Conservation (phyloP, 2,888 invertebrate genomes). For the Noctua fimbriata region DNA sequence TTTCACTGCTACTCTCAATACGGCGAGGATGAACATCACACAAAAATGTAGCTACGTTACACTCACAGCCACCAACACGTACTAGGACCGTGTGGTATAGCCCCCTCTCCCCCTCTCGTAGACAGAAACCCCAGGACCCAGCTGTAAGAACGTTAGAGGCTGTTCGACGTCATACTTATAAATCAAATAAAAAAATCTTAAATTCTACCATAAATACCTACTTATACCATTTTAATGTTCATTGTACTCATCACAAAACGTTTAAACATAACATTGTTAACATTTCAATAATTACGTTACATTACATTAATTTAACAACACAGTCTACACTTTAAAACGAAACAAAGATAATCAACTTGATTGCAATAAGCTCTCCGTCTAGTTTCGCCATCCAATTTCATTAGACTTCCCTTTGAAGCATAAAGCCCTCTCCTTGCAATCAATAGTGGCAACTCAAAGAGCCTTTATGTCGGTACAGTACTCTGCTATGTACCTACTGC, state of each 20-base stretch:
- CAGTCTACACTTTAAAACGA: not conserved
- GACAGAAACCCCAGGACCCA: not conserved
- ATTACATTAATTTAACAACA: not conserved
- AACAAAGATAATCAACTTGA: not conserved
- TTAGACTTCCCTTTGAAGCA: not conserved
- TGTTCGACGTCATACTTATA: too few relatives aligned
- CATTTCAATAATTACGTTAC: too few relatives aligned
- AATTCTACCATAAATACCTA: too few relatives aligned
- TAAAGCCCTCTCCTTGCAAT: not conserved
- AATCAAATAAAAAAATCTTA: too few relatives aligned
- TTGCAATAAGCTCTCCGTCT: not conserved
- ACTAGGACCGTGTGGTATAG: too few relatives aligned
- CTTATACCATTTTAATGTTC: too few relatives aligned
- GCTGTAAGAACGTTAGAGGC: not conserved
- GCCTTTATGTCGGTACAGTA: not conserved
- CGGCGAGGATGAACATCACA: not conserved
- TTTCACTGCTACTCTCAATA: not conserved
- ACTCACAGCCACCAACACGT: not conserved
- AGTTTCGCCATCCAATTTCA: not conserved
- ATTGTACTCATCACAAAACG: too few relatives aligned
- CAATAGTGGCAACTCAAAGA: not conserved
- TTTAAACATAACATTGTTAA: too few relatives aligned
- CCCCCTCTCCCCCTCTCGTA: too few relatives aligned
- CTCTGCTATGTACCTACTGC: slow-evolving; percentile 4
- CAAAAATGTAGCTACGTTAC: not conserved